A percentile compares a stretch with the other conserved stretches of the same genome.
Conservation (phyloP, 2,797 vertebrate genomes). For the Enteromius fasciolatus region DNA sequence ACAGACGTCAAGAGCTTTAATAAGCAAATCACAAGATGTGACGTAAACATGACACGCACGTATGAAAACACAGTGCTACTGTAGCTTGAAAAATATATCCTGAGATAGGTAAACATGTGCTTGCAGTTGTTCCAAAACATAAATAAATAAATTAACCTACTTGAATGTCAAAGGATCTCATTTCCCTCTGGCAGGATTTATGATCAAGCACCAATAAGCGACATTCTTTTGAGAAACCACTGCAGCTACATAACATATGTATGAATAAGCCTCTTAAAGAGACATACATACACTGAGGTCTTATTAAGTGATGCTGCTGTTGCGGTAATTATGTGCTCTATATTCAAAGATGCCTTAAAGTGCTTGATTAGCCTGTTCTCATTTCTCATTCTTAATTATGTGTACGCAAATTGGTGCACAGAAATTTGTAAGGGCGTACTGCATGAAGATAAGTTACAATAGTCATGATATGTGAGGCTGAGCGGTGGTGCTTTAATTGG, state of each 20-base stretch:
- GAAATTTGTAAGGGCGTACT: not conserved
- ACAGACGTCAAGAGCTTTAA: not conserved
- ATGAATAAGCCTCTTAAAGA: constrained; percentile 14
- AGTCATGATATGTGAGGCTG: not conserved
- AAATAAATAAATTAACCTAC: not conserved
- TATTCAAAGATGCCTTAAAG: constrained; percentile 12
- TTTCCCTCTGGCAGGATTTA: not conserved
- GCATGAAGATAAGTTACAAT: not conserved
- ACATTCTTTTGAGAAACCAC: not conserved
- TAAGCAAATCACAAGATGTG: constrained; percentile 5
- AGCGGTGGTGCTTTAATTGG: not conserved
- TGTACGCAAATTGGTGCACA: not conserved
- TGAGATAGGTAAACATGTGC: not conserved
- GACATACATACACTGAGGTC: not conserved
- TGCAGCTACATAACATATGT: not conserved
- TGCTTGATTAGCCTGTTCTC: constrained; percentile 2
- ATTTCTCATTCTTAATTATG: not conserved
- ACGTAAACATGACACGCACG: not conserved
- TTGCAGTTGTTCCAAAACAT: not conserved
- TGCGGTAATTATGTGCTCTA: constrained; percentile 16
- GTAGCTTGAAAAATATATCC: not conserved
- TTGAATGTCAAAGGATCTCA: not conserved
- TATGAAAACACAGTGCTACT: not conserved
- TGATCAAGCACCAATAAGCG: not conserved
- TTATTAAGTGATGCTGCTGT: constrained; percentile 19